These are phyloP conservation scores for Hemithea aestivaria DNA, from an alignment of 2,888 invertebrate species.

Conservation along the genomic window DNA sequence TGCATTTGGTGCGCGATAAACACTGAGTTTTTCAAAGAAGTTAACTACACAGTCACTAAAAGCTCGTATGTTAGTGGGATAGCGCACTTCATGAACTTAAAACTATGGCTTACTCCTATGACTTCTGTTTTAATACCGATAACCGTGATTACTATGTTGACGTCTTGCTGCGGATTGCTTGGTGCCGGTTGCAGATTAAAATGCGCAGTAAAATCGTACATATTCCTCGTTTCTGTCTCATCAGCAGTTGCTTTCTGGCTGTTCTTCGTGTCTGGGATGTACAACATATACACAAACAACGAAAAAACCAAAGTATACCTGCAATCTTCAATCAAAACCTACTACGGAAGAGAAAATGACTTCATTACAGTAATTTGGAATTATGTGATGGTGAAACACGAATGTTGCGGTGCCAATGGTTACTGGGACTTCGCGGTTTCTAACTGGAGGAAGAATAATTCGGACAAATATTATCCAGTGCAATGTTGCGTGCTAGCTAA, in stretches of 20 bases:
- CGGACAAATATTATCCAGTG: conserved; percentile 47
- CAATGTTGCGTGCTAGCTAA: conserved; percentile 60
- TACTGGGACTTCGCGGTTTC: conserved; percentile 54
- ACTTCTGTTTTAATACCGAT: conserved; percentile 54
- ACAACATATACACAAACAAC: conserved; percentile 58
- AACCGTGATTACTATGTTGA: conserved; percentile 47
- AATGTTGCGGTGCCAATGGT: conserved; percentile 59
- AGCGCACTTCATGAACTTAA: conserved; percentile 57
- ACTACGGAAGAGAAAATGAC: conserved; percentile 61
- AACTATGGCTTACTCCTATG: conserved; percentile 56
- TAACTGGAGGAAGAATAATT: conserved; percentile 48
- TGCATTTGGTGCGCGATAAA: conserved; percentile 64
- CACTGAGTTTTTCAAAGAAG: conserved; percentile 60
- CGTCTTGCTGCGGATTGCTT: conserved; percentile 64
- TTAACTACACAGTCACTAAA: conserved; percentile 62
- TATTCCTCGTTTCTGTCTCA: conserved; percentile 52
- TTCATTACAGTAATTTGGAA: conserved; percentile 55
- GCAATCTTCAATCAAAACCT: conserved; percentile 36
- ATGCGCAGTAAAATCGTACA: conserved; percentile 63
- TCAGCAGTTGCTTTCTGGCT: conserved; percentile 50
- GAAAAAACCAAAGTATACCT: conserved; percentile 42
- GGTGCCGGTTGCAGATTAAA: conserved; percentile 62
- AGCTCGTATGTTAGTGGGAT: conserved; percentile 46
- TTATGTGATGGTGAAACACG: conserved; percentile 55
- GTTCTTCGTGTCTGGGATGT: conserved; percentile 56